Conservation (phyloP, 23 tunicate species). For the Phallusia fumigata region DNA sequence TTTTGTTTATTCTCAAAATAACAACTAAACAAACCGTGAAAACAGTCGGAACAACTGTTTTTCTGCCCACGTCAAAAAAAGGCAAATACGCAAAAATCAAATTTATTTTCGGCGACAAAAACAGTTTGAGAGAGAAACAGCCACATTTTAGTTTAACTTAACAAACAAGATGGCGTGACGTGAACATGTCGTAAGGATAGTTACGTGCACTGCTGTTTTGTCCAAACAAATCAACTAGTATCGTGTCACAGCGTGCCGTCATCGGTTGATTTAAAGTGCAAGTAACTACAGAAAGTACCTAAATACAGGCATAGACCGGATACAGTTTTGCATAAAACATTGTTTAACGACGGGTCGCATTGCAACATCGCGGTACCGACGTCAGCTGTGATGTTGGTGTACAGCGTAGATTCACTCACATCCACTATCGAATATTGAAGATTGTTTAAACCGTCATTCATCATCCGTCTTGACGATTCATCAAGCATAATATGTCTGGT, state of each 20-base stretch:
- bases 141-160: no score
- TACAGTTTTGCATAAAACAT: constrained; percentile 45
- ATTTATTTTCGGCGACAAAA: no score
- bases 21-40: no score
- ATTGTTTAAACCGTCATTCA: constrained; percentile 58
- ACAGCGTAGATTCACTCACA: constrained; percentile 20
- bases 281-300: constrained; percentile 31
- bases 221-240: no score
- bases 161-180: no score
- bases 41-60: no score
- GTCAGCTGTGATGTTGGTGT: constrained; percentile 76
- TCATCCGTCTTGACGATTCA: constrained; percentile 44
- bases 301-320: constrained; percentile 60
- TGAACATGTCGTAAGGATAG: no score
- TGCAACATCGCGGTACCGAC: constrained; percentile 67
- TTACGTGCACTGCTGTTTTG: no score
- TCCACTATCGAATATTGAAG: constrained; percentile 44
- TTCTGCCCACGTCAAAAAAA: no score
- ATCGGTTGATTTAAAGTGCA: constrained; percentile 69
- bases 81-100: no score
- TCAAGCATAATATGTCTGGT: constrained; percentile 40
- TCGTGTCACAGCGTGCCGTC: constrained; percentile 28
- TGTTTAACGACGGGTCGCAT: constrained; percentile 50
- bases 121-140: no score
- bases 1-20: no score